Conservation (phyloP, 1,140 invertebrate species). For the Galleria mellonella region DNA sequence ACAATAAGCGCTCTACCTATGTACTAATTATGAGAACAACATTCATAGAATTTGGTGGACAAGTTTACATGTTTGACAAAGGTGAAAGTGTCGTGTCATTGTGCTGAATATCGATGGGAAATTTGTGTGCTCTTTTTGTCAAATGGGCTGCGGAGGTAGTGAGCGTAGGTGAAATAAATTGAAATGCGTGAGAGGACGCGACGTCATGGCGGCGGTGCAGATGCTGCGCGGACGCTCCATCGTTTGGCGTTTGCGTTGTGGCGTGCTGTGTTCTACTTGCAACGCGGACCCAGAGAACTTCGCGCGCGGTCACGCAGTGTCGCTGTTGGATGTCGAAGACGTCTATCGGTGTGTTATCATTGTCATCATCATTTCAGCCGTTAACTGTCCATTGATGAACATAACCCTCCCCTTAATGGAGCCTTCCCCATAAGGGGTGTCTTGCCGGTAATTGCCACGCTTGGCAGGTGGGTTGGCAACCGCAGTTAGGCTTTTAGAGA, state of each 20-base stretch:
- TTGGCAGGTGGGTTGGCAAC: too few relatives aligned
- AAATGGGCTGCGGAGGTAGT: too few relatives aligned
- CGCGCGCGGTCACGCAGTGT: conserved; percentile 22
- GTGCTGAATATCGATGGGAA: background rate
- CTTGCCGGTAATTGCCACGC: too few relatives aligned
- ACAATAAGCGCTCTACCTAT: too few relatives aligned
- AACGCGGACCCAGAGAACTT: conserved; percentile 27
- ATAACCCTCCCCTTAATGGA: too few relatives aligned
- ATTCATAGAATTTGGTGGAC: too few relatives aligned
- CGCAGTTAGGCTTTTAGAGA: too few relatives aligned
- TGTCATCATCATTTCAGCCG: too few relatives aligned
- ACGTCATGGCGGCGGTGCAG: conserved; percentile 24
- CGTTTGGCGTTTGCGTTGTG: conserved; percentile 61
- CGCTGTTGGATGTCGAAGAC: conserved; percentile 1
- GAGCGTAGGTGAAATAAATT: conserved; percentile 5
- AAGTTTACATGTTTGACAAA: background rate
- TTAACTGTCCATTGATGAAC: too few relatives aligned
- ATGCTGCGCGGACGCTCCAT: conserved; percentile 58
- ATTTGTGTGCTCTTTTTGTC: background rate
- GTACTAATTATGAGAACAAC: too few relatives aligned
- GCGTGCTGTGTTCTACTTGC: conserved; percentile 60
- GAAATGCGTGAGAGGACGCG: conserved; percentile 33
- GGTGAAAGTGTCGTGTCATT: conserved; percentile 7
- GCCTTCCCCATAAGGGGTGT: too few relatives aligned
- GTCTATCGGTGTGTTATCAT: conserved; percentile 18